Evolutionary conservation across 2,797 vertebrate species (phyloP).

Genomic region (Megalops cyprinoides): DNA sequence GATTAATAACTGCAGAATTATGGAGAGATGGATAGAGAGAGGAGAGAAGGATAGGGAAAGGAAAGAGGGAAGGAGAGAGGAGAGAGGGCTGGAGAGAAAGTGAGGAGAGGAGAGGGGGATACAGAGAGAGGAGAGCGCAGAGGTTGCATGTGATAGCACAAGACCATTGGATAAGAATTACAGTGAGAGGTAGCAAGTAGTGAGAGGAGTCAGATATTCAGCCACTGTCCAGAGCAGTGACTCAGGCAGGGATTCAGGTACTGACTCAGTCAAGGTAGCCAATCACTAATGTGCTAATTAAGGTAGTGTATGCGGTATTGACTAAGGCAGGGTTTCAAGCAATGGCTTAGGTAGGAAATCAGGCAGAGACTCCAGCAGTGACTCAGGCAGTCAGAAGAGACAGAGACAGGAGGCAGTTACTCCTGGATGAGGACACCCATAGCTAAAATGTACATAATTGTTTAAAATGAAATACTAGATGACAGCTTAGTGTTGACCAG

Average conservation of each 20-base stretch:
- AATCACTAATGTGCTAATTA: no score
- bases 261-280: background rate
- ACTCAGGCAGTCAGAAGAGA: background rate
- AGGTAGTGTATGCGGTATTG: background rate
- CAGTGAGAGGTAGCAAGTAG: no score
- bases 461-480: no score
- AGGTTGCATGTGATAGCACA: conserved; percentile 21
- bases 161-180: background rate
- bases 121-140: background rate
- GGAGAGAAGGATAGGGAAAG: background rate
- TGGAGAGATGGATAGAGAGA: conserved; percentile 24
- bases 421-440: no score
- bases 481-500: no score
- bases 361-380: background rate
- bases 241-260: no score
- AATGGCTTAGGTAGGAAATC: background rate
- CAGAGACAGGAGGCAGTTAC: background rate
- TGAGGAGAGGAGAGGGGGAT: no score
- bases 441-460: no score
- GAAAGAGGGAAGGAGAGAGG: background rate
- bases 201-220: no score
- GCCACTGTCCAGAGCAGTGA: no score
- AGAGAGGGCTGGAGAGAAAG: background rate
- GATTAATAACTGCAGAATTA: conserved; percentile 32
- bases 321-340: background rate